Evolutionary conservation across 2,888 invertebrate genomes (phyloP).

Genomic region (Ditula angustiorana): DNA sequence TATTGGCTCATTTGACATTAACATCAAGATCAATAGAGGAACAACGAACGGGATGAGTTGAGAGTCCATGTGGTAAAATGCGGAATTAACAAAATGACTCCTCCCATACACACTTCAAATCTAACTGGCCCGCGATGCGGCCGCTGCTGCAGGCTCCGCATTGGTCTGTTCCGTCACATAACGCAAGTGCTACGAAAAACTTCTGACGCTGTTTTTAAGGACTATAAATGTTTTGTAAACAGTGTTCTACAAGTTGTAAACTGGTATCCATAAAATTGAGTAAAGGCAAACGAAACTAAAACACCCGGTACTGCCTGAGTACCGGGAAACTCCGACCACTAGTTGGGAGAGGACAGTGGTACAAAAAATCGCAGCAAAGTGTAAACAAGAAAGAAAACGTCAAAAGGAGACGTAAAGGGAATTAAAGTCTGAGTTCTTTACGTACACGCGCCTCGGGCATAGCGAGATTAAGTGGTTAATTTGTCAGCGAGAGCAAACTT

Average conservation of each 20-base stretch:
- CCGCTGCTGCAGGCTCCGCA: no score
- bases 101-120: no score
- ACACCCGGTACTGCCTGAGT: not conserved
- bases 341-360: constrained; percentile 46
- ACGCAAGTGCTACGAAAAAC: no score
- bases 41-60: no score
- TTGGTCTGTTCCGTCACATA: no score
- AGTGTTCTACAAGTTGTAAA: constrained; percentile 5
- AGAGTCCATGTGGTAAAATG: no score
- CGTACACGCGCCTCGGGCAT: constrained; percentile 65
- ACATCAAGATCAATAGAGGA: no score
- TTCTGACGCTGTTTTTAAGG: not conserved
- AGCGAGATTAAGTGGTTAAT: constrained; percentile 78
- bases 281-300: constrained; percentile 19
- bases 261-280: constrained; percentile 4
- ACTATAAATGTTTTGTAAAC: not conserved
- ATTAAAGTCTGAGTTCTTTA: constrained; percentile 67
- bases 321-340: constrained; percentile 10
- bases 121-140: no score
- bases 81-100: no score
- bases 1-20: no score
- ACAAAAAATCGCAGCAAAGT: constrained; percentile 55
- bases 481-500: constrained; percentile 77
- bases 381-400: constrained; percentile 59
- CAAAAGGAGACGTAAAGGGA: constrained; percentile 57